Evolutionary conservation across 2,113 vertebrate genomes (phyloP).

Genomic region (Mola mola): DNA sequence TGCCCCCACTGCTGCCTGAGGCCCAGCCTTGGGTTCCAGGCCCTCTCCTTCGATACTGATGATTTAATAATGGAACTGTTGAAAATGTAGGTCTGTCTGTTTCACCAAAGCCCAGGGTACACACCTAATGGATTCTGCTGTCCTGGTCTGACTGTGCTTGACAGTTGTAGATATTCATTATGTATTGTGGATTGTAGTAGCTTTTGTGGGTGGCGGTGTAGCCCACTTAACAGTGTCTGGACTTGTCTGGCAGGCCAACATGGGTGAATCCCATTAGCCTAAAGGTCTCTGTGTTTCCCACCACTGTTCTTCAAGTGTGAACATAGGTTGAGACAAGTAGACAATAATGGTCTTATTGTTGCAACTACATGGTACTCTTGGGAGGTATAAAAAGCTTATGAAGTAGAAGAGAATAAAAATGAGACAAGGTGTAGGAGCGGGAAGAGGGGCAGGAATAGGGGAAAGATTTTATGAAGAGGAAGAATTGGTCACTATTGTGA

Average conservation of each 20-base stretch:
- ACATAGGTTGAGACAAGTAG: slow-evolving; percentile 68
- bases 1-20: slow-evolving; percentile 61
- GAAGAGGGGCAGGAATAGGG: too few species aligned
- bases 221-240: slow-evolving; percentile 77
- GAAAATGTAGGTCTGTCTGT: slow-evolving; percentile 79
- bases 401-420: slow-evolving; percentile 40
- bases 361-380: slow-evolving; percentile 61
- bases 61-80: slow-evolving; percentile 81
- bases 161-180: slow-evolving; percentile 82
- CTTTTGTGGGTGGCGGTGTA: slow-evolving; percentile 75
- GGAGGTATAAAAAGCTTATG: slow-evolving; percentile 62
- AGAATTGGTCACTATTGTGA: slow-evolving; percentile 20
- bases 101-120: slow-evolving; percentile 76
- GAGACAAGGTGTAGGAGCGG: slow-evolving; percentile 10
- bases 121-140: slow-evolving; percentile 75
- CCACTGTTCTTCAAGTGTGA: slow-evolving; percentile 64
- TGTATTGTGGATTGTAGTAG: slow-evolving; percentile 80
- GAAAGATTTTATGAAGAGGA: too few species aligned
- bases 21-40: slow-evolving; percentile 65
- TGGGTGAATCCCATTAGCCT: slow-evolving; percentile 49
- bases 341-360: slow-evolving; percentile 67
- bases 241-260: slow-evolving; percentile 69
- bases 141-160: slow-evolving; percentile 73
- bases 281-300: slow-evolving; percentile 61
- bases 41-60: slow-evolving; percentile 74